phyloP scores from a whole-genome alignment of 2,113 vertebrate genomes.

The Xyrauchen texanus region DNA sequence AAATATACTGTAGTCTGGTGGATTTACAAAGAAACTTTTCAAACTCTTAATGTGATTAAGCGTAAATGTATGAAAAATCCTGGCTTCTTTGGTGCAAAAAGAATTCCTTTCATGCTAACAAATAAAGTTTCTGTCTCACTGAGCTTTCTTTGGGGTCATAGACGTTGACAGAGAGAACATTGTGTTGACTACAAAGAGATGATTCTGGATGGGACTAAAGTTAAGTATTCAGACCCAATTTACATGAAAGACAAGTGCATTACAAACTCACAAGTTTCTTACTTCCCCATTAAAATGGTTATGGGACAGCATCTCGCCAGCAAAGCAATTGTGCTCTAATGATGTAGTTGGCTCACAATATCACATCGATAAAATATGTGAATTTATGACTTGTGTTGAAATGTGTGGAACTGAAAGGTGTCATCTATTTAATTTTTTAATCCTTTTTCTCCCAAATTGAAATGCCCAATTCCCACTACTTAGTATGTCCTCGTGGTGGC shows the following conservation, averaged over 20 bases:
- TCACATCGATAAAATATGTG: too few relatives aligned
- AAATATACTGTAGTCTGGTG: not conserved
- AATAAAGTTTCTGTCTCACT: slow-evolving; percentile 4
- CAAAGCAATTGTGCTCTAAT: not conserved
- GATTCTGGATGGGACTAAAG: not conserved
- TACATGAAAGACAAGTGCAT: slow-evolving; percentile 26
- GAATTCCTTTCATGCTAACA: not conserved
- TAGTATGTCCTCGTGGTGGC: too few relatives aligned
- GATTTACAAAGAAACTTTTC: not conserved
- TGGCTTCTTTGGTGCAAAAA: not conserved
- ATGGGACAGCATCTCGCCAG: not conserved
- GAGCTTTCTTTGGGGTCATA: slow-evolving; percentile 17
- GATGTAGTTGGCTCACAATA: not conserved
- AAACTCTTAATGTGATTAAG: not conserved
- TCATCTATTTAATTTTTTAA: too few relatives aligned
- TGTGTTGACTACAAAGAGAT: slow-evolving; percentile 15
- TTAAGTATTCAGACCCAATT: slow-evolving; percentile 1
- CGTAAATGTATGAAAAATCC: not conserved
- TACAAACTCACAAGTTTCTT: not conserved
- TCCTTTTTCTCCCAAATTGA: too few relatives aligned
- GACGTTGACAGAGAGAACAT: slow-evolving; percentile 5
- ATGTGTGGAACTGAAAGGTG: too few relatives aligned
- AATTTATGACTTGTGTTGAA: too few relatives aligned
- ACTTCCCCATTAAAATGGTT: not conserved
- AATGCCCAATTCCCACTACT: too few relatives aligned